Evolutionary conservation across 2,888 invertebrate genomes (phyloP).

Genomic region (Drosophila leonis): DNA sequence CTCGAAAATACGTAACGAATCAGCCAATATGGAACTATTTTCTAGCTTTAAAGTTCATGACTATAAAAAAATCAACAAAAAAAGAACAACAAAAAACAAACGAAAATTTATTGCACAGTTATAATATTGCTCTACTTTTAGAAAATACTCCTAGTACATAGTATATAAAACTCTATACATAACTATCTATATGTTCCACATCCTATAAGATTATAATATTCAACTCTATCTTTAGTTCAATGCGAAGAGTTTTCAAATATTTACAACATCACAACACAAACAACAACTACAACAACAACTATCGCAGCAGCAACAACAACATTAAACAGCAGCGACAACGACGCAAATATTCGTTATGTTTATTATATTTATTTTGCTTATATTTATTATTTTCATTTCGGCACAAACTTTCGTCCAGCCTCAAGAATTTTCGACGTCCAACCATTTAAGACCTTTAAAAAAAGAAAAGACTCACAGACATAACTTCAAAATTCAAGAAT

Average conservation of each 20-base stretch:
- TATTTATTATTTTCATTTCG: slow-evolving; percentile 19
- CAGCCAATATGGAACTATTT: slow-evolving; percentile 39
- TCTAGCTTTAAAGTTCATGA: slow-evolving; percentile 49
- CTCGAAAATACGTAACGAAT: slow-evolving; percentile 33
- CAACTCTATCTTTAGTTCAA: slow-evolving; percentile 60
- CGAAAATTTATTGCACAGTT: slow-evolving; percentile 64
- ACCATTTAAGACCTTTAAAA: slow-evolving; percentile 31
- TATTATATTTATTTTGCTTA: slow-evolving; percentile 10
- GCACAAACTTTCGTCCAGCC: slow-evolving; percentile 36
- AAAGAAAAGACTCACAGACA: slow-evolving; percentile 67
- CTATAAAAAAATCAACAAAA: slow-evolving; percentile 19
- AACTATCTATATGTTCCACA: slow-evolving; percentile 49
- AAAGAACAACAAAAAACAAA: slow-evolving; percentile 36
- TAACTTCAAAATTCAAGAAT: slow-evolving; percentile 42
- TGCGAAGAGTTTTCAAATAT: slow-evolving; percentile 62
- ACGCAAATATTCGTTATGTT: slow-evolving; percentile 45
- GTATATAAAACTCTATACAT: slow-evolving; percentile 41
- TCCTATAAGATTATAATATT: slow-evolving; percentile 57
- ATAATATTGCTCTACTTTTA: slow-evolving; percentile 71
- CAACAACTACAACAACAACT: slow-evolving; percentile 14
- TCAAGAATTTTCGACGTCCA: slow-evolving; percentile 71
- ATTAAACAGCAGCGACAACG: slow-evolving; percentile 34
- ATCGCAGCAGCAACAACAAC: slow-evolving; percentile 8
- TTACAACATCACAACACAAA: slow-evolving; percentile 50
- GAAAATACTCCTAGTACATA: slow-evolving; percentile 59